These are phyloP conservation scores for Neostethus bicornis DNA, from an alignment of 2,797 vertebrate species.

Conservation along the genomic window DNA sequence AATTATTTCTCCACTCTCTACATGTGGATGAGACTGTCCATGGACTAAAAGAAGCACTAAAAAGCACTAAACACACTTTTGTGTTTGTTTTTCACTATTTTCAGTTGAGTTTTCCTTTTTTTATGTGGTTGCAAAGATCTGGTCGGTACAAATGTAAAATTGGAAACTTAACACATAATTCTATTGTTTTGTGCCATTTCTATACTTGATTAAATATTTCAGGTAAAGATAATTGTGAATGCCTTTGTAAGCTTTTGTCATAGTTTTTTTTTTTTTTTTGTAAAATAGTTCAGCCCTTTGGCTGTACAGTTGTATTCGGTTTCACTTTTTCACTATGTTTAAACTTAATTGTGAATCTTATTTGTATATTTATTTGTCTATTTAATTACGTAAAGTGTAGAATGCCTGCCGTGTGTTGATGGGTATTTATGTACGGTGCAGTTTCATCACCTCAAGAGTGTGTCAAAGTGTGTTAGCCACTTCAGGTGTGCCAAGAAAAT, in stretches of 20 bases:
- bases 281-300: conserved; percentile 16
- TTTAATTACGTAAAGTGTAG: conserved; percentile 16
- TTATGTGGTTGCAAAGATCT: not conserved
- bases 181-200: conserved; percentile 52
- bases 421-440: conserved; percentile 45
- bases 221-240: conserved; percentile 45
- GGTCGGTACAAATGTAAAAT: conserved; percentile 1
- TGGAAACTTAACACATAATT: conserved; percentile 35
- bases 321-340: conserved; percentile 11
- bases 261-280: conserved; percentile 18
- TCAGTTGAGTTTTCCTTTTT: not conserved
- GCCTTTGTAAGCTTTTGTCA: conserved; percentile 49
- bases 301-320: conserved; percentile 1
- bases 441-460: conserved; percentile 50
- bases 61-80: conserved; percentile 54
- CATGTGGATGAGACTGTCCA: conserved; percentile 45
- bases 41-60: conserved; percentile 53
- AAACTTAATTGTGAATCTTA: conserved; percentile 14
- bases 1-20: conserved; percentile 51
- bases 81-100: conserved; percentile 29
- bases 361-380: conserved; percentile 3
- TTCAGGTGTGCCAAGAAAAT: conserved; percentile 68
- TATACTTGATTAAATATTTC: conserved; percentile 49
- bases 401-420: conserved; percentile 34
- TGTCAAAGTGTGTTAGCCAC: conserved; percentile 53